phyloP scores from a whole-genome alignment of 2,113 vertebrate species.

The Etheostoma spectabile region DNA sequence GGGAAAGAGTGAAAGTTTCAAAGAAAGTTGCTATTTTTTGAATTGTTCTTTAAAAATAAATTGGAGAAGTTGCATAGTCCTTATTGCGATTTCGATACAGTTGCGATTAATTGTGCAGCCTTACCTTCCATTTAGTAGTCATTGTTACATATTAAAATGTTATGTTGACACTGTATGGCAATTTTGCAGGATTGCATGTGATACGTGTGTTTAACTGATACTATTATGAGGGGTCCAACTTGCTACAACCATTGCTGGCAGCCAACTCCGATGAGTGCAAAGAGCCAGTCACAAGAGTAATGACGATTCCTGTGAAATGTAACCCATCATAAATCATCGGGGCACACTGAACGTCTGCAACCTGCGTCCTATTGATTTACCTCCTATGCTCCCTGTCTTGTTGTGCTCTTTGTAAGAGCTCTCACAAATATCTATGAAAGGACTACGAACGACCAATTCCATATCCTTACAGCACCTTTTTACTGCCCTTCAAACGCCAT shows the following conservation, averaged over 20 bases:
- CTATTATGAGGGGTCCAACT: background rate
- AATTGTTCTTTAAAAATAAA: too few species aligned
- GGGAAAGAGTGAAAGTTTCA: too few species aligned
- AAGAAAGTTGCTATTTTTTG: too few species aligned
- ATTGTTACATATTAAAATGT: background rate
- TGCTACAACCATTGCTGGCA: slow-evolving; percentile 7
- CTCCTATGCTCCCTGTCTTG: background rate
- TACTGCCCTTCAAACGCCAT: background rate
- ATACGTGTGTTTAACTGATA: background rate
- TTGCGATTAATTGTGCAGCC: too few species aligned
- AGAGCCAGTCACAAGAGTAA: slow-evolving; percentile 30
- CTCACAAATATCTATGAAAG: background rate
- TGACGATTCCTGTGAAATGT: slow-evolving; percentile 22
- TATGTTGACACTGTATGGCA: background rate
- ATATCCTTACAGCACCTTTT: slow-evolving; percentile 1
- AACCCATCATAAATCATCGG: slow-evolving; percentile 48
- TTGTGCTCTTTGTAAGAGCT: background rate
- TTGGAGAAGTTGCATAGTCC: too few species aligned
- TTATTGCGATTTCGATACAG: too few species aligned
- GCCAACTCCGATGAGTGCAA: slow-evolving; percentile 1
- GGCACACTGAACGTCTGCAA: background rate
- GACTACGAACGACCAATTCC: background rate
- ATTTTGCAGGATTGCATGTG: background rate
- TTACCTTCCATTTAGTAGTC: background rate
- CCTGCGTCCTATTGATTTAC: slow-evolving; percentile 34